phyloP scores from a whole-genome alignment of 2,888 invertebrate genomes.

The Drosophila formosana region DNA sequence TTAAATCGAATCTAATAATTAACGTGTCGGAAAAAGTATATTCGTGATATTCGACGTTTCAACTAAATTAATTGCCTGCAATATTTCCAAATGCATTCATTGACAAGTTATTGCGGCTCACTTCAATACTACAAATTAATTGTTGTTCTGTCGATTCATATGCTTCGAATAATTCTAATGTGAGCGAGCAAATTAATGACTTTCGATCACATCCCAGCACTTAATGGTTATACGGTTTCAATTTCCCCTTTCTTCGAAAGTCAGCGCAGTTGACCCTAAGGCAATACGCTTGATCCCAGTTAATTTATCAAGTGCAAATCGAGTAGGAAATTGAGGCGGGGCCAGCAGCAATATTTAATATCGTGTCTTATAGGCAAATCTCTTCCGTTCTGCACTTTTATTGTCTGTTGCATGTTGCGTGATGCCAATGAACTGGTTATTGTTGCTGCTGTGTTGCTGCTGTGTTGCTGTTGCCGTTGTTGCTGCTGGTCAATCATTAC shows the following conservation, averaged over 20 bases:
- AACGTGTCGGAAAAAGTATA: no score
- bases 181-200: no score
- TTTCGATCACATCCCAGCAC: no score
- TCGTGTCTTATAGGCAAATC: conserved; percentile 16
- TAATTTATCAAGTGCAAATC: conserved; percentile 15
- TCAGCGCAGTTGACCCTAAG: neutral
- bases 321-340: conserved; percentile 3
- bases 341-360: conserved; percentile 8
- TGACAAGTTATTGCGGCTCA: no score
- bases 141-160: no score
- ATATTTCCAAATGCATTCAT: no score
- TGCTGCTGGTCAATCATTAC: conserved; percentile 26
- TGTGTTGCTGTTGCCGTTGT: neutral
- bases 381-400: conserved; percentile 23
- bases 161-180: no score
- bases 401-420: conserved; percentile 19
- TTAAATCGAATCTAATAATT: no score
- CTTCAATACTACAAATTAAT: no score
- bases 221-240: neutral
- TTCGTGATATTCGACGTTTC: no score
- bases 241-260: neutral
- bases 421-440: conserved; percentile 29
- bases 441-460: conserved; percentile 1
- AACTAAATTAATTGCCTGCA: no score
- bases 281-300: conserved; percentile 1